A percentile compares a stretch with the other conserved stretches of the same genome.
phyloP scores from a whole-genome alignment of 2,113 vertebrate genomes.

The Xiphorhynchus elegans region DNA sequence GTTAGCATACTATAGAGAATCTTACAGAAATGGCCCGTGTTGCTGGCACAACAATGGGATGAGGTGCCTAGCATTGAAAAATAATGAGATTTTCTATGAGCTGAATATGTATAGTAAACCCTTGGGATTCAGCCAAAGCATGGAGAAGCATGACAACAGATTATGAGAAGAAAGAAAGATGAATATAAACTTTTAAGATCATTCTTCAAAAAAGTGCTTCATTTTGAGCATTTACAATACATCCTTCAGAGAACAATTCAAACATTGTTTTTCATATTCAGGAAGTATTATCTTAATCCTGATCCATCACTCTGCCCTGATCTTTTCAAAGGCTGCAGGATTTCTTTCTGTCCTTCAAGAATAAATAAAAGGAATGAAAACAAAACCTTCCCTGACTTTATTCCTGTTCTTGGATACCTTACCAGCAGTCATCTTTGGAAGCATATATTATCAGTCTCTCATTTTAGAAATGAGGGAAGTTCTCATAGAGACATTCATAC shows the following conservation, averaged over 20 bases:
- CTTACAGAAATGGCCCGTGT: background rate
- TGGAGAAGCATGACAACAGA: background rate
- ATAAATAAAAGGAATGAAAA: background rate
- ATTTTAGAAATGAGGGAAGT: background rate
- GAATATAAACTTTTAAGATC: constrained; percentile 34
- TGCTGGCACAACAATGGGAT: background rate
- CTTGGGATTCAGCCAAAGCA: background rate
- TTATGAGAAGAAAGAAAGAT: constrained; percentile 29
- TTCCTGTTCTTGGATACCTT: background rate
- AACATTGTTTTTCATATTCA: background rate
- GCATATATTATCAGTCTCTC: background rate
- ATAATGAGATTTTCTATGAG: constrained; percentile 42
- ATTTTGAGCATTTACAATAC: constrained; percentile 18
- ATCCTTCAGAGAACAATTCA: background rate
- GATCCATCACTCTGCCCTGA: background rate
- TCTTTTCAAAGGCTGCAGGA: constrained; percentile 10
- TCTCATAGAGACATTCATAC: background rate
- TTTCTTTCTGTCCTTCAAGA: constrained; percentile 5
- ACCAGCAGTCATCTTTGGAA: background rate
- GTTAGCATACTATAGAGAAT: background rate
- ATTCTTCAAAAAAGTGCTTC: constrained; percentile 26
- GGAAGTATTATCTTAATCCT: background rate
- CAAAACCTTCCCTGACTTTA: background rate
- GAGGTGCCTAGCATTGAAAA: background rate
- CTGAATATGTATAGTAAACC: background rate